These are phyloP conservation scores for Lepus americanus DNA, from an alignment of 2,113 vertebrate species.

Conservation along the genomic window DNA sequence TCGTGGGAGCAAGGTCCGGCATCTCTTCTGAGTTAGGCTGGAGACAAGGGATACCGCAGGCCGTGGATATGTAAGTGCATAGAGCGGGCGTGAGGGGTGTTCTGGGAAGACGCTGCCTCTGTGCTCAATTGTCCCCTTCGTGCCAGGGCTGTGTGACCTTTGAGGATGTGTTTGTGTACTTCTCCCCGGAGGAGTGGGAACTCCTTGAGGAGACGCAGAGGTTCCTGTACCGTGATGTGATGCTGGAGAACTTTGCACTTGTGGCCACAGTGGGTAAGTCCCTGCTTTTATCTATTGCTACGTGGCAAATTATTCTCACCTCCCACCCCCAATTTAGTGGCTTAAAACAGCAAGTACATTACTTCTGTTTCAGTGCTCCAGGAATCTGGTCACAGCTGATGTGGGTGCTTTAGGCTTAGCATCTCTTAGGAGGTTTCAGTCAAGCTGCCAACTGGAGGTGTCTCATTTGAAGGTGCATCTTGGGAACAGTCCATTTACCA, in stretches of 20 bases:
- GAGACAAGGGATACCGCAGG: too few relatives aligned
- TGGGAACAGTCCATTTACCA: background rate
- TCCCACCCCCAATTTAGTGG: background rate
- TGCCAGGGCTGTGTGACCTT: slow-evolving; percentile 55
- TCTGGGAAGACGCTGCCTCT: background rate
- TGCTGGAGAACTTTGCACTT: slow-evolving; percentile 70
- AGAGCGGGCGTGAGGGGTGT: background rate
- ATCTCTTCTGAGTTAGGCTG: background rate
- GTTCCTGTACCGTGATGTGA: slow-evolving; percentile 58
- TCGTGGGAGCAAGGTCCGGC: background rate
- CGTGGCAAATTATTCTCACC: background rate
- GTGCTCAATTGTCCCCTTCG: background rate
- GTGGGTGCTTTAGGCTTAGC: background rate
- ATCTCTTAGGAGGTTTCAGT: background rate
- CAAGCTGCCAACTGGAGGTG: background rate
- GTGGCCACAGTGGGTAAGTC: slow-evolving; percentile 67
- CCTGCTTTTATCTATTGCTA: background rate
- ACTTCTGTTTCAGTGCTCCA: background rate
- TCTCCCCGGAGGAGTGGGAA: slow-evolving; percentile 57
- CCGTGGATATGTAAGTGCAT: background rate
- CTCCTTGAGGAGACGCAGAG: slow-evolving; percentile 34
- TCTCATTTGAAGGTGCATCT: background rate
- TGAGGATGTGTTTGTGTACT: slow-evolving; percentile 46
- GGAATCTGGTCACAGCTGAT: background rate
- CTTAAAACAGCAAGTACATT: background rate